phyloP scores from a whole-genome alignment of 1,140 invertebrate genomes.

The Microplitis mediator region DNA sequence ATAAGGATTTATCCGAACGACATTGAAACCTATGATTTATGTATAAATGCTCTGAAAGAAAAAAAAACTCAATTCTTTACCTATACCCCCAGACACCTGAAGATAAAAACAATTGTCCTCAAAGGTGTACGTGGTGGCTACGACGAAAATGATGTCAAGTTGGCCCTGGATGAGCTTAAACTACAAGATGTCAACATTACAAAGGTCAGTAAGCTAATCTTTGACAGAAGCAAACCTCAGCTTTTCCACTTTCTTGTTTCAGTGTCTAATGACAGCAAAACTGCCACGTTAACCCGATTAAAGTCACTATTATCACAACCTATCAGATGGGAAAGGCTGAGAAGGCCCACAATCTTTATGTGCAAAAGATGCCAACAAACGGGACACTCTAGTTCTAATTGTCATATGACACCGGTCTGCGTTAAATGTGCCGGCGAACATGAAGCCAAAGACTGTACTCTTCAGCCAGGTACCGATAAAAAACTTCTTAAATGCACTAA shows the following conservation, averaged over 20 bases:
- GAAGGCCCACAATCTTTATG: background rate
- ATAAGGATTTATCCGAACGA: background rate
- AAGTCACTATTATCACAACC: background rate
- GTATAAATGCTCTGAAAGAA: background rate
- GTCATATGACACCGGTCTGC: too few species aligned
- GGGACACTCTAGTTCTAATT: background rate
- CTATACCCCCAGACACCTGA: conserved; percentile 5
- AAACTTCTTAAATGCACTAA: too few species aligned
- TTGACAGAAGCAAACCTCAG: background rate
- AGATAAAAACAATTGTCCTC: conserved; percentile 6
- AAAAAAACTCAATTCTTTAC: conserved; percentile 1
- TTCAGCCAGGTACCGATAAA: too few species aligned
- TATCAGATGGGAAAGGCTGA: conserved; percentile 3
- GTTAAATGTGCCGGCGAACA: too few species aligned
- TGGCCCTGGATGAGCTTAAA: background rate
- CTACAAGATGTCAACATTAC: background rate
- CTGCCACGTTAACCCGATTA: background rate
- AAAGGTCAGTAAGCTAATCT: background rate
- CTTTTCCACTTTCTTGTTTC: background rate
- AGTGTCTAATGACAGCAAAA: background rate
- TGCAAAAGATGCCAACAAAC: too few species aligned
- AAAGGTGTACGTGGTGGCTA: conserved; percentile 11
- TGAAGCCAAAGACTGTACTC: too few species aligned
- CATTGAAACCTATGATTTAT: background rate
- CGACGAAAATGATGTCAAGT: background rate